Conservation (phyloP, 2,888 invertebrate species). For the Mechanitis mazaeus region DNA sequence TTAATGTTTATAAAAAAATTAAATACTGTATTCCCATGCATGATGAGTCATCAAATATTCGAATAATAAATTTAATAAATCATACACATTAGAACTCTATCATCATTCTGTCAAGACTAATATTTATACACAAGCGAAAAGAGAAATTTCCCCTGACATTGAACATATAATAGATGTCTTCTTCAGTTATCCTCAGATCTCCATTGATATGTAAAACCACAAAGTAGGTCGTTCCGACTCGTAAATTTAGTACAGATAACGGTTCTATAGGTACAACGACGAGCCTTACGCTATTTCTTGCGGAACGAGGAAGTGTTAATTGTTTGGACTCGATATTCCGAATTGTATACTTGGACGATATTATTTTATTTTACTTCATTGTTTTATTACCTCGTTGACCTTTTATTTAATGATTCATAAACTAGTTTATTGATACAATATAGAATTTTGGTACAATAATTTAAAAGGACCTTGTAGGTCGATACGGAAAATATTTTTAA, state of each 20-base stretch:
- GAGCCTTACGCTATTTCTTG: slow-evolving; percentile 19
- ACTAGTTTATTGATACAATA: too few relatives aligned
- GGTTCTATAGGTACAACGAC: slow-evolving; percentile 42
- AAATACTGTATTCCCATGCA: too few relatives aligned
- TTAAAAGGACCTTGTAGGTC: too few relatives aligned
- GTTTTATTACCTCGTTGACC: slow-evolving; percentile 4
- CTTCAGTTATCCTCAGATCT: slow-evolving; percentile 35
- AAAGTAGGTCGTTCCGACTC: slow-evolving; percentile 53
- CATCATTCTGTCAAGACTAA: slow-evolving; percentile 15
- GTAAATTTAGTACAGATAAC: slow-evolving; percentile 59
- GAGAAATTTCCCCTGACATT: slow-evolving; percentile 26
- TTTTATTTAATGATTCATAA: too few relatives aligned
- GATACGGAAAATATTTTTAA: too few relatives aligned
- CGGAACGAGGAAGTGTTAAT: slow-evolving; percentile 28
- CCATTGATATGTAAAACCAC: slow-evolving; percentile 58
- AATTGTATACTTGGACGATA: neutral
- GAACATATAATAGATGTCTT: slow-evolving; percentile 31
- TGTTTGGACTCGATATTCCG: slow-evolving; percentile 22
- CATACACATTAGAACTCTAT: neutral
- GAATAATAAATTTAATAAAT: neutral
- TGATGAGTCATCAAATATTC: too few relatives aligned
- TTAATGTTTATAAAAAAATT: too few relatives aligned
- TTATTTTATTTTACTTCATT: neutral
- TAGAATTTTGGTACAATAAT: too few relatives aligned
- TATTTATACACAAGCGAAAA: slow-evolving; percentile 13